Evolutionary conservation across 2,113 vertebrate genomes (phyloP).

Genomic region (Stegastes partitus): DNA sequence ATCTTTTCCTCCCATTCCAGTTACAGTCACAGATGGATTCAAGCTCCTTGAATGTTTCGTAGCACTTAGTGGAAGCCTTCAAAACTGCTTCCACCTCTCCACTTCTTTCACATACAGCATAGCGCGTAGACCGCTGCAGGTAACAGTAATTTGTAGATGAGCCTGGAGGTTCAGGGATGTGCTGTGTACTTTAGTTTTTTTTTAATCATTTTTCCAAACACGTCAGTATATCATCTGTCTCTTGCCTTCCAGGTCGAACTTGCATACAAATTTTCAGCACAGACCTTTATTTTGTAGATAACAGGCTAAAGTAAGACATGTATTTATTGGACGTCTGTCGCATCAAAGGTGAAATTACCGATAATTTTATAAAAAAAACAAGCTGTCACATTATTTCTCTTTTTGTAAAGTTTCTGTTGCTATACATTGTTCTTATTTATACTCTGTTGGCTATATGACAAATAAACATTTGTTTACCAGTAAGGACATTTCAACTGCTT

Average conservation of each 20-base stretch:
- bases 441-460: constrained; percentile 68
- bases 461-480: constrained; percentile 75
- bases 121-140: constrained; percentile 19
- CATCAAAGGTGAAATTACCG: constrained; percentile 55
- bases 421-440: constrained; percentile 81
- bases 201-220: constrained; percentile 3
- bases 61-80: constrained; percentile 68
- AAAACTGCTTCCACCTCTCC: constrained; percentile 44
- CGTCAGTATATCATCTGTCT: constrained; percentile 19
- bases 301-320: constrained; percentile 65
- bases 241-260: constrained; percentile 31
- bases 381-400: constrained; percentile 45
- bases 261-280: constrained; percentile 23
- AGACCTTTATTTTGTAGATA: constrained; percentile 78
- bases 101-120: constrained; percentile 11
- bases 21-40: constrained; percentile 13
- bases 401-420: constrained; percentile 76
- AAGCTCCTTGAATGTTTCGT: constrained; percentile 49
- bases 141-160: constrained; percentile 1
- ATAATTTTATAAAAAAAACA: constrained; percentile 23
- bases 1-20: constrained; percentile 15
- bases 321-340: constrained; percentile 86
- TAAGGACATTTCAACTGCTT: neutral
- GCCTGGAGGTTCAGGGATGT: constrained; percentile 42
- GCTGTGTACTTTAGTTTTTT: neutral